Evolutionary conservation across 2,888 invertebrate species (phyloP), one percentile per base, ranked within the genome.

Genomic region (Hypolimnas misippus): DNA sequence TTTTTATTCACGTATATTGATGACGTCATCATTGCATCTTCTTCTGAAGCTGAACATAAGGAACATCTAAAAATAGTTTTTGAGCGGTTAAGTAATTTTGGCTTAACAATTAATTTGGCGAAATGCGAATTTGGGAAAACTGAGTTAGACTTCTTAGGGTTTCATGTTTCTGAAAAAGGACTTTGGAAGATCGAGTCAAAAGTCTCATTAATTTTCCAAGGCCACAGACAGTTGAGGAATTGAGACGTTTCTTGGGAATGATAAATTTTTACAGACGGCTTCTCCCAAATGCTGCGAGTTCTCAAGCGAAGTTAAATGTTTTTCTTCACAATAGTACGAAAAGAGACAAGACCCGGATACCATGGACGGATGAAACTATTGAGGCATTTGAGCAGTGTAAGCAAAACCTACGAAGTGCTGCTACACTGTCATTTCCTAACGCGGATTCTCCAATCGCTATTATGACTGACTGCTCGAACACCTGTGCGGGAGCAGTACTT

Each of bases 101-200:
- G 40, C 14, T 6, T 40, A 14, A 40, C 40, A 14, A 40, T 16
- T 14, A 40, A 40, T 40, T 40, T 40, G 14, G 40, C 40, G 16
- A 40, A 40, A 40, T 40, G 16, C 40, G 40, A 40, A 16, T 40
- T 40, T 14, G 40, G 40, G 14, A 40, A 40, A 14, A 40, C n/a
- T n/a, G 40, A 40, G 16, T 16, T 14, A 14, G 40, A 14, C 14
- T 40, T 40, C 40, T 14, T 14, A n/a, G 40, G n/a, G 16, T 40
- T 25, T 25, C 25, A 25, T 25, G 5, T 25, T 25, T 25, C 5
- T 25, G 25, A 5, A 38, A 38, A 38, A 38, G 38, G 38, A 38
- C 38, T 38, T n/a, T 38, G n/a, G 38, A 38, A 38, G 38, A 38
- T 38, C 14, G 38, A n/a, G 38, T 14, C 14, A 38, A 38, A n/a